phyloP scores from a whole-genome alignment of 1,140 invertebrate genomes.

The Calephelis virginiensis region DNA sequence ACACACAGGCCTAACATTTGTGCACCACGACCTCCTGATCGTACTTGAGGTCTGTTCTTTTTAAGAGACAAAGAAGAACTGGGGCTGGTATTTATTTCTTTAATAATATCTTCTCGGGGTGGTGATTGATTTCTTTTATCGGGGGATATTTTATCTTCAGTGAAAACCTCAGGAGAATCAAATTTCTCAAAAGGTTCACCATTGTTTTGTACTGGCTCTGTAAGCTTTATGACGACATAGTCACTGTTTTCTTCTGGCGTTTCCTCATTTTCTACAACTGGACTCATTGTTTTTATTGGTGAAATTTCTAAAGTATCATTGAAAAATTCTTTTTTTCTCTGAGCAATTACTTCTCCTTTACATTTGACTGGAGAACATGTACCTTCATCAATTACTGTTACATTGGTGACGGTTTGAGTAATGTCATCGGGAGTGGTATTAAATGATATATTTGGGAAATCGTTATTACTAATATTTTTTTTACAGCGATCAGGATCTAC shows the following conservation, averaged over 20 bases:
- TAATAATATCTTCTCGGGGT: constrained; percentile 46
- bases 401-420: constrained; percentile 29
- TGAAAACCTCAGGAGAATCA: constrained; percentile 63
- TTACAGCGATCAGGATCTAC: not conserved
- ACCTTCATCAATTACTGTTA: constrained; percentile 26
- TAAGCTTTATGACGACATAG: constrained; percentile 57
- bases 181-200: constrained; percentile 57
- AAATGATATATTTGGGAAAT: constrained; percentile 22
- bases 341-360: constrained; percentile 39
- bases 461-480: constrained; percentile 7
- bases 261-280: constrained; percentile 52
- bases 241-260: constrained; percentile 59
- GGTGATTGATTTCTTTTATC: constrained; percentile 63
- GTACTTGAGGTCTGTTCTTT: constrained; percentile 60
- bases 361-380: constrained; percentile 55
- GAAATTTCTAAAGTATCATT: constrained; percentile 79
- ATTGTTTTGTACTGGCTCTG: constrained; percentile 60
- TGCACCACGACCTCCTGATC: constrained; percentile 63
- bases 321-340: constrained; percentile 76
- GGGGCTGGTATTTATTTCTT: constrained; percentile 48
- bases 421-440: constrained; percentile 26
- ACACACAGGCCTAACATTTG: constrained; percentile 75
- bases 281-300: constrained; percentile 73
- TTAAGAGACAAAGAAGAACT: constrained; percentile 63
- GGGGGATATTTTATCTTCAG: constrained; percentile 61